A percentile compares a stretch with the other conserved stretches of the same genome.
phyloP scores from a whole-genome alignment of 2,113 vertebrate species.

The Chunga burmeisteri region DNA sequence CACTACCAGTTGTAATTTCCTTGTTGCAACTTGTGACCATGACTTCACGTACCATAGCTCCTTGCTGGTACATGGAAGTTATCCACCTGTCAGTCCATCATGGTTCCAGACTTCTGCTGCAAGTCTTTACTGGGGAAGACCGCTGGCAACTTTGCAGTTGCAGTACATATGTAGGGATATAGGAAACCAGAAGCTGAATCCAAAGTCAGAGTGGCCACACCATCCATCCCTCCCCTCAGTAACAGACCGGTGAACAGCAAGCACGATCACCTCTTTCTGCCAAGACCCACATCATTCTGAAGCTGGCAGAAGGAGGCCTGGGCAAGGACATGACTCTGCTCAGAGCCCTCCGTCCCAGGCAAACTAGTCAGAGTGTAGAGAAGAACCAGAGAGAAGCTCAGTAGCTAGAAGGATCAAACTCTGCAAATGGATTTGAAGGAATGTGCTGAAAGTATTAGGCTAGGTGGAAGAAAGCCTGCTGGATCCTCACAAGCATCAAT shows the following conservation, averaged over 20 bases:
- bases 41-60: rapidly evolving
- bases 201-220: not conserved
- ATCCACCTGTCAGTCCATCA: not conserved
- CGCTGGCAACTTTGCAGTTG: not conserved
- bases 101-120: not conserved
- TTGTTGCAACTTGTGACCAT: not conserved
- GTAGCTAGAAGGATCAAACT: not conserved
- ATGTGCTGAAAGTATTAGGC: not conserved
- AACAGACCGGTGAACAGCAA: not conserved
- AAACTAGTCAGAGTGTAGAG: not conserved
- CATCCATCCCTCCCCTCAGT: not conserved
- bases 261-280: not conserved
- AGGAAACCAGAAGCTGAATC: not conserved
- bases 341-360: not conserved
- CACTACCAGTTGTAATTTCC: not conserved
- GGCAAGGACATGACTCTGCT: not conserved
- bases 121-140: not conserved
- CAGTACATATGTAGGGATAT: not conserved
- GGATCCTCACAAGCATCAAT: not conserved
- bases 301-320: not conserved
- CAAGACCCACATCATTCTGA: not conserved
- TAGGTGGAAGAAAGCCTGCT: not conserved
- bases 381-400: not conserved
- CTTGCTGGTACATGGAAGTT: not conserved
- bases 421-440: not conserved